Evolutionary conservation across 1,140 invertebrate genomes (phyloP), one percentile per base, ranked within the genome.

Genomic region (Phortica variegata): DNA sequence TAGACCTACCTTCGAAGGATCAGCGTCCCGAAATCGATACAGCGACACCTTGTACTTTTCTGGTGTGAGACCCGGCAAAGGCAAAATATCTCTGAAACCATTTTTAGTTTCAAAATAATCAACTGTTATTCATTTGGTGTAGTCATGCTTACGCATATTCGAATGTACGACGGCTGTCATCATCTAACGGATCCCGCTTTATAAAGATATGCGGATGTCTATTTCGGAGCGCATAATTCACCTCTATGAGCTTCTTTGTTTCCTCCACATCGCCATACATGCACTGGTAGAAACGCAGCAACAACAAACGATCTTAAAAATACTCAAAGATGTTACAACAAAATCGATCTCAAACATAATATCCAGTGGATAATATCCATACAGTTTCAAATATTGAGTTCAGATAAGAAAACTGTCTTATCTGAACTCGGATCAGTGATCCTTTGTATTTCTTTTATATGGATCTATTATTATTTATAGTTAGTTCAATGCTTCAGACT

Each of bases 161-260:
- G 36, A 73, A 73, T 40, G 70, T 73, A 7, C 55, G 49, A 13
- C 48, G 49, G 26, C 65, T 73, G 44, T 73, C 70, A 1, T 52
- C 60, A 29, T 73, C 70, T 13, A 59, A 41, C 2, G 84, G 82
- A 77, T 88, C 85, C 33, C 85, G 73, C 31, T 85, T 79, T 42
- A 73, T 74, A 55, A 88, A 88, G 44, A 88, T 79, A 62, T 87
- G 84, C 1, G 85, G 82, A 15, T 81, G 78, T 42, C 79, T 82
- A n/a, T 80, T 78, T 3, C 85, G 79, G 47, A 87, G 73, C 4
- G 80, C 83, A 61, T 84, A 87, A 71, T 85, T 87, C 41, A 82
- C 59, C 51, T 84, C 80, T 44, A 88, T 83, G 43, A 84, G 81
- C 15, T 76, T 76, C 66, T 85, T 85, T 0, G 82, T 81, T 3